These are phyloP conservation scores for Sabatieria punctata DNA, from an alignment of 2,888 invertebrate genomes.

Conservation along the genomic window DNA sequence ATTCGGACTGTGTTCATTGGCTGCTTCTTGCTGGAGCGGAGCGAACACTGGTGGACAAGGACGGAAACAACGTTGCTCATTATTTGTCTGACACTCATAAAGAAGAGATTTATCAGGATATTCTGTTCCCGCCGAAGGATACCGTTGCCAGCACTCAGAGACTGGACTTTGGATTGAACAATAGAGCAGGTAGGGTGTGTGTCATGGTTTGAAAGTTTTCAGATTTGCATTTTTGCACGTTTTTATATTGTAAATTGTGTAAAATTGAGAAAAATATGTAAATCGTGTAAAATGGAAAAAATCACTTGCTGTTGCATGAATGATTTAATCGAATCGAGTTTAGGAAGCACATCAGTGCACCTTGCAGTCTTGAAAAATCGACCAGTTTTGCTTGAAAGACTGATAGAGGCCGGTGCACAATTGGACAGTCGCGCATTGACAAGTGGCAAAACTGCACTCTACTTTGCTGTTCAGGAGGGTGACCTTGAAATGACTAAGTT, in stretches of 20 bases:
- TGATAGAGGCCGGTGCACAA: constrained; percentile 38
- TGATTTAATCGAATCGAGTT: no score
- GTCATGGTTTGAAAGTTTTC: no score
- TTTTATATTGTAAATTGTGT: no score
- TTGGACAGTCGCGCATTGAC: constrained; percentile 34
- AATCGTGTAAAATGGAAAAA: no score
- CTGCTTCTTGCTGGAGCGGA: constrained; percentile 17
- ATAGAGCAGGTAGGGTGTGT: constrained; percentile 5
- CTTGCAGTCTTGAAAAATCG: constrained; percentile 12
- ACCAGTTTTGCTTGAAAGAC: constrained; percentile 24
- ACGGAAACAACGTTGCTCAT: constrained; percentile 19
- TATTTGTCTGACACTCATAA: constrained; percentile 20
- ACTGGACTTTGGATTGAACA: constrained; percentile 1
- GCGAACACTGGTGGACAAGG: constrained; percentile 14
- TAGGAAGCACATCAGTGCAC: constrained; percentile 5
- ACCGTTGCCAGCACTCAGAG: not conserved
- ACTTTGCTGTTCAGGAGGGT: constrained; percentile 43
- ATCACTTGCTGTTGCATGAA: constrained; percentile 3
- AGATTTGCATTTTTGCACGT: no score
- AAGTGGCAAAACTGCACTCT: constrained; percentile 47
- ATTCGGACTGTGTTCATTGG: constrained; percentile 35
- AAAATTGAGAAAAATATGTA: no score
- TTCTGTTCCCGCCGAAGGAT: constrained; percentile 5
- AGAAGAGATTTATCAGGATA: constrained; percentile 16
- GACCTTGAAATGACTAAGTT: constrained; percentile 31